Evolutionary conservation across 2,888 invertebrate species (phyloP).

Genomic region (Protonemura montana): DNA sequence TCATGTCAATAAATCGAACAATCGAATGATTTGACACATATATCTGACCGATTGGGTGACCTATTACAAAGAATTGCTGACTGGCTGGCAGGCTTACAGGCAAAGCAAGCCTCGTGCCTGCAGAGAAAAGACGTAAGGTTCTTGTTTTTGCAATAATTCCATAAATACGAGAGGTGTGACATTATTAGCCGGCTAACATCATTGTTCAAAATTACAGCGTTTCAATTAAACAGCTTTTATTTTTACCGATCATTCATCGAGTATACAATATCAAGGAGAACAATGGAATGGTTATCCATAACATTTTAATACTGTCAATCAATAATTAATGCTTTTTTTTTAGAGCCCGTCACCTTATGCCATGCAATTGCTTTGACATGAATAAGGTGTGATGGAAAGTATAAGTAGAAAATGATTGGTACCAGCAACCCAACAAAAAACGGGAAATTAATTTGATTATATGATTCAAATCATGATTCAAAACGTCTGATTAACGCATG

Average conservation of each 20-base stretch:
- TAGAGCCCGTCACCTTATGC: not conserved
- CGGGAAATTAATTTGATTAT: not conserved
- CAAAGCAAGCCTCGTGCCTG: too few species aligned
- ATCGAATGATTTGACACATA: too few species aligned
- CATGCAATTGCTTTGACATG: not conserved
- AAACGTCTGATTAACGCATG: not conserved
- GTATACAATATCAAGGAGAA: not conserved
- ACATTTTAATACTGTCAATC: conserved; percentile 1
- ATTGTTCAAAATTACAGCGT: not conserved
- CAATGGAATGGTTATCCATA: not conserved
- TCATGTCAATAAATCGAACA: too few species aligned
- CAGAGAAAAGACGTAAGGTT: too few species aligned
- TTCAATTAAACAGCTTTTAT: not conserved
- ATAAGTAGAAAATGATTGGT: not conserved
- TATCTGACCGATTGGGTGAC: too few species aligned
- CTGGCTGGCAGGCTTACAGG: too few species aligned
- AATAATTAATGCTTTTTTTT: not conserved
- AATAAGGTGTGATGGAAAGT: not conserved
- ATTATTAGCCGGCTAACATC: not conserved
- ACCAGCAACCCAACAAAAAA: not conserved
- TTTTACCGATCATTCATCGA: not conserved
- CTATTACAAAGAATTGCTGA: too few species aligned
- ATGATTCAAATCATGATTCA: not conserved
- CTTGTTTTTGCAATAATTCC: not conserved
- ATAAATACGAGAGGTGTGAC: not conserved